Evolutionary conservation across 2,797 vertebrate genomes (phyloP).

Genomic region (Leptodactylus fallax): DNA sequence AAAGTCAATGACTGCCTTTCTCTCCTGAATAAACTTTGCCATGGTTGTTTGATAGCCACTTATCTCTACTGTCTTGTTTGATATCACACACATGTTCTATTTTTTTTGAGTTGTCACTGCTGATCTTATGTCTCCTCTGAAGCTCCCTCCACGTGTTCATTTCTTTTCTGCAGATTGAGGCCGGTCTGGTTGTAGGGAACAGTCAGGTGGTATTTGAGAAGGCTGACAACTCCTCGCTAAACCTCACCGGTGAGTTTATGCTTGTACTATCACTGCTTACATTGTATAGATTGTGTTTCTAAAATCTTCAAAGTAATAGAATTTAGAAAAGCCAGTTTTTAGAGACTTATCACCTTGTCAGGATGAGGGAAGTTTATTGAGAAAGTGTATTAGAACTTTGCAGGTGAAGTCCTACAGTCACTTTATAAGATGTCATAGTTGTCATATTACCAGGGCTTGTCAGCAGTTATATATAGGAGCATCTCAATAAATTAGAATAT

Average conservation of each 20-base stretch:
- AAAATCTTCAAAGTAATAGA: neutral
- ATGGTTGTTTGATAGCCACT: too few species aligned
- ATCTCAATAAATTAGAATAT: too few species aligned
- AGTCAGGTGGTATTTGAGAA: slow-evolving; percentile 98
- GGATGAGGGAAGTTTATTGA: neutral
- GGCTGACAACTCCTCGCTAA: slow-evolving; percentile 89
- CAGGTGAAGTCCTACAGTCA: neutral
- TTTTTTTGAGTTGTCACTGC: too few species aligned
- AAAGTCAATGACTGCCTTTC: too few species aligned
- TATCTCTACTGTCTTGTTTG: too few species aligned
- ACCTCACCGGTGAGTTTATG: slow-evolving; percentile 86
- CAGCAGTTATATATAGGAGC: too few species aligned
- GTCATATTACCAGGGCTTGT: neutral
- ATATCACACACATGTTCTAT: too few species aligned
- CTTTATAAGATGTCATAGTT: neutral
- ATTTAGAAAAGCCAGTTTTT: neutral
- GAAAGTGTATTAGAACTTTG: neutral
- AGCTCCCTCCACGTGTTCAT: neutral
- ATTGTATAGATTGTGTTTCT: neutral
- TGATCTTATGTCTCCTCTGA: neutral
- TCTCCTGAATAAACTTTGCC: too few species aligned
- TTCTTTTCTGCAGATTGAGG: slow-evolving; percentile 80
- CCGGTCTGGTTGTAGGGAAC: slow-evolving; percentile 89
- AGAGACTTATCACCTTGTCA: neutral
- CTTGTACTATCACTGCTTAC: neutral